phyloP scores from a whole-genome alignment of 2,888 invertebrate species.

The Drosophila recens region DNA sequence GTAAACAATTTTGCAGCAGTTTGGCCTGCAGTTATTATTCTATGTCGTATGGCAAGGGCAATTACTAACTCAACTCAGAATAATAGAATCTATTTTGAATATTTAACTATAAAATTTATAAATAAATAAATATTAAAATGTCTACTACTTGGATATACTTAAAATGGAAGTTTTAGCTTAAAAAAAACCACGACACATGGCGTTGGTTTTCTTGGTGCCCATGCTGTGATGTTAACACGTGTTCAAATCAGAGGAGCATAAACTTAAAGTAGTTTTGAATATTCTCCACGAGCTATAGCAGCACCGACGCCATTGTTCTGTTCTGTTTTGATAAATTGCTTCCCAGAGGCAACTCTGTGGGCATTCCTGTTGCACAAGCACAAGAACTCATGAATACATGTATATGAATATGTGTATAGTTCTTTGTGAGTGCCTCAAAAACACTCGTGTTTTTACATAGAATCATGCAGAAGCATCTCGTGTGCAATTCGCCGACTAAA shows the following conservation, averaged over 20 bases:
- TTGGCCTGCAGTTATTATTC: slow-evolving; percentile 8
- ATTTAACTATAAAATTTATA: too few species aligned
- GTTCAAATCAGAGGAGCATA: slow-evolving; percentile 51
- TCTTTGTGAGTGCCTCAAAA: slow-evolving; percentile 42
- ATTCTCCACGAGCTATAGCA: slow-evolving; percentile 41
- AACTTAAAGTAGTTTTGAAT: slow-evolving; percentile 64
- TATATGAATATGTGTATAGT: slow-evolving; percentile 8
- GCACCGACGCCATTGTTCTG: slow-evolving; percentile 49
- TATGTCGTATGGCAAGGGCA: neutral
- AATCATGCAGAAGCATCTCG: neutral
- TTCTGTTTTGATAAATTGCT: slow-evolving; percentile 73
- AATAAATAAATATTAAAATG: too few species aligned
- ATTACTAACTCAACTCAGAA: neutral
- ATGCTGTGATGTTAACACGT: slow-evolving; percentile 69
- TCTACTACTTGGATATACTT: too few species aligned
- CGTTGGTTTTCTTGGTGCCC: neutral
- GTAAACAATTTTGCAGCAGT: slow-evolving; percentile 10
- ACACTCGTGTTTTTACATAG: slow-evolving; percentile 30
- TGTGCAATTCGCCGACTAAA: neutral
- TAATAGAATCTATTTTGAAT: neutral
- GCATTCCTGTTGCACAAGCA: slow-evolving; percentile 12
- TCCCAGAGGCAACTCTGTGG: slow-evolving; percentile 33
- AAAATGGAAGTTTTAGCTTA: too few species aligned
- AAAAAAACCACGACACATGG: neutral
- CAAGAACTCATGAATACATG: neutral